These are phyloP conservation scores for Popillia japonica DNA, from an alignment of 1,140 invertebrate genomes.

Conservation along the genomic window DNA sequence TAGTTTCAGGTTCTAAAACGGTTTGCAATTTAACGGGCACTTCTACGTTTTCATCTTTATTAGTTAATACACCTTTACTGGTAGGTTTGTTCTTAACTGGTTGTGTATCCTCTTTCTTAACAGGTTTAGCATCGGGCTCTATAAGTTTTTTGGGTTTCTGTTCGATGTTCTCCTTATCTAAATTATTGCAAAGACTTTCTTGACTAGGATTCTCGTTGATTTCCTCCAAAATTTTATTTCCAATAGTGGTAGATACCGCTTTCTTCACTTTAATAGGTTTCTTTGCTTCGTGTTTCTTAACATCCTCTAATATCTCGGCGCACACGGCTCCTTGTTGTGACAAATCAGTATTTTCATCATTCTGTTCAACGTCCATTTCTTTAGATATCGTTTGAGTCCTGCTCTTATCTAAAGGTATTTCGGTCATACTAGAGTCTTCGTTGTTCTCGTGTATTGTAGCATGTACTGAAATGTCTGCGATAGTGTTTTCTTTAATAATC, in stretches of 20 bases:
- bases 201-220: conserved; percentile 57
- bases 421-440: conserved; percentile 52
- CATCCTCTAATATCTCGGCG: conserved; percentile 57
- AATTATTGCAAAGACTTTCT: conserved; percentile 55
- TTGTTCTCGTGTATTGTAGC: conserved; percentile 49
- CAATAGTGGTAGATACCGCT: conserved; percentile 49
- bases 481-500: conserved; percentile 58
- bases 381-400: conserved; percentile 58
- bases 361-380: conserved; percentile 54
- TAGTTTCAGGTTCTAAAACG: conserved; percentile 46
- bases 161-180: conserved; percentile 59
- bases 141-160: conserved; percentile 47
- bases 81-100: conserved; percentile 52
- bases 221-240: conserved; percentile 53
- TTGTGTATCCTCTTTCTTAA: conserved; percentile 49
- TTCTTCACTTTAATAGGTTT: conserved; percentile 56
- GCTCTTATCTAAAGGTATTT: conserved; percentile 54
- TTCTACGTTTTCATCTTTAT: conserved; percentile 56
- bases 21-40: conserved; percentile 29
- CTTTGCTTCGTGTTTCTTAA: conserved; percentile 56
- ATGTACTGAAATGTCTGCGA: conserved; percentile 57
- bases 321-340: conserved; percentile 57
- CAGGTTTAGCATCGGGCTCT: conserved; percentile 44
- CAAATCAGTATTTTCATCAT: conserved; percentile 48
- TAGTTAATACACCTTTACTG: conserved; percentile 56